Base-by-base conservation (phyloP, 1,140 invertebrate genomes). In the Macrocentrus cingulum region DNA sequence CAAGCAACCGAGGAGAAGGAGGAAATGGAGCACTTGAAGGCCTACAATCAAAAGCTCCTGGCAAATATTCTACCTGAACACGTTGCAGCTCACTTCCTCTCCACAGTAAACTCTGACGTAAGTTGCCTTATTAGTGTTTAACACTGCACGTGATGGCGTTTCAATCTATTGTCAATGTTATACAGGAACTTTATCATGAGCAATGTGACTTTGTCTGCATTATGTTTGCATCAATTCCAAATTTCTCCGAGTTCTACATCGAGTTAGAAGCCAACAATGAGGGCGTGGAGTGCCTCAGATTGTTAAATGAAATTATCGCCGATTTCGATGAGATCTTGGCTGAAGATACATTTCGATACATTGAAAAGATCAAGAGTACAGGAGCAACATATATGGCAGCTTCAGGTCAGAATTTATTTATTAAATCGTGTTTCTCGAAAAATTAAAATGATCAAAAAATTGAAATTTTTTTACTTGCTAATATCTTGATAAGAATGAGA, bases 341-440 rank as follows among this genome's bases (percentile, higher is more conserved):
- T 3, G 92, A 95, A 70, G 88, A 91, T 7, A 84, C 85, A 62
- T 98, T 95, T 80, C 87, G 84, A 63, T 94, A 89, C 78, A 93
- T 98, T 63, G 95, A 98, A 80, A 98, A 98, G 80, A 98, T 98
- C 66, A 98, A 98, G 77, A 96, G 94, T 56, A 97, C 95, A 0
- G 94, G 94, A 6, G 89, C 92, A 9, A 97, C 94, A 0, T 98
- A 98, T 70, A 98, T 98, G 95, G 95, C 95, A 1, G 95, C 95
- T 13, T 95, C 94, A 62, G 94, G 93, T 86, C 4, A 19, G 13
- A 19, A 29, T 45, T 20, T n/a, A 22, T 42, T 22, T 49, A 29
- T 20, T n/a, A n/a, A n/a, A n/a, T n/a, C n/a, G n/a, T n/a, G n/a
- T n/a, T n/a, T n/a, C n/a, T n/a, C n/a, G n/a, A n/a, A n/a, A n/a